Base-by-base conservation (phyloP, 2,113 vertebrate species). In the Opisthocomus hoazin region DNA sequence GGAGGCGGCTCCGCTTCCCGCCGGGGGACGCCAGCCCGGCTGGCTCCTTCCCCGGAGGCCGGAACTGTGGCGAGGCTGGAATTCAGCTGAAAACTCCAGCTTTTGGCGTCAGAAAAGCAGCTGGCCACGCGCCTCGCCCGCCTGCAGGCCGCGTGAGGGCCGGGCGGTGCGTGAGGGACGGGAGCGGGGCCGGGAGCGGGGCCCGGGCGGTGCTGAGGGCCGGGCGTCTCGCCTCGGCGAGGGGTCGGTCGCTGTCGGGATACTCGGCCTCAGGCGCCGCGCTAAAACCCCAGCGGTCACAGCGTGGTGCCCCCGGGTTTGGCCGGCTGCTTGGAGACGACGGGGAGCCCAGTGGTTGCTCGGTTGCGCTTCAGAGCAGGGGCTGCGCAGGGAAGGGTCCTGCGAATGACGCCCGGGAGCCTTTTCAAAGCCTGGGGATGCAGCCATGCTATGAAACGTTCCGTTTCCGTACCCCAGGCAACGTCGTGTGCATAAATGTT, bases 221-320 rank as follows among this genome's bases (percentile, higher is more conserved):
- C 34, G 39, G 34, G 51, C 29, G 30, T 50, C 36, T 13, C 11
- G 48, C 43, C 39, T 32, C 23, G 34, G 43, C 41, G 84, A 43
- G 14, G 11, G 48, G 43, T 41, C 26, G 29, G 48, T 24, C 2
- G 46, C 27, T 43, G 16, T n/a, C 51, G 9, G 57, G 48, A 48
- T n/a, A 14, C 11, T 46, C 9, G 3, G 14, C 18, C 8, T 50
- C 26, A 21, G 0, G 4, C 37, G 39, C 27, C 2, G 2, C 12
- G 1, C 43, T 51, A 36, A 71, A 81, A 45, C 29, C 34, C 23
- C 36, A n/a, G n/a, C n/a, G n/a, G n/a, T n/a, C n/a, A n/a, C n/a
- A n/a, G n/a, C n/a, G n/a, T n/a, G n/a, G n/a, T 6, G 48, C 26
- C 66, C 61, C 30, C 39, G 30, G 60, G 48, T 60, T 76, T 43